Evolutionary conservation across 2,113 vertebrate genomes (phyloP), one percentile per base, ranked within the genome.

Genomic region (Thamnophis sirtalis): DNA sequence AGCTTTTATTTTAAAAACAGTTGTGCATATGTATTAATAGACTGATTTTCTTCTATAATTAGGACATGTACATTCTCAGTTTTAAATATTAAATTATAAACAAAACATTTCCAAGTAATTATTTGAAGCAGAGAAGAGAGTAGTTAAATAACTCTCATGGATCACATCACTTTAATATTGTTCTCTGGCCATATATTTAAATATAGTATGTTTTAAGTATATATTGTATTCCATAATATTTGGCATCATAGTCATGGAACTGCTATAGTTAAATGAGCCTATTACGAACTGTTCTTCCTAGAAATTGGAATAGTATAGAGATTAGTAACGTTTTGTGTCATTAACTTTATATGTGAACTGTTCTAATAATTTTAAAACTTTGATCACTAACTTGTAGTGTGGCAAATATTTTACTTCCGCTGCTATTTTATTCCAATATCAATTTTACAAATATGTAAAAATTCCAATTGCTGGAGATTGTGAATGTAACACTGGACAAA

Each of bases 241-340:
- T 88, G 26, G 2, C 33, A 0, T 13, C 0, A 0, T 1, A 60
- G 17, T 11, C 54, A 2, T 0, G 0, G 21, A 48, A 87, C 6
- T 80, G 73, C 84, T 24, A 13, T 80, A 91, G 51, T 8, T 26
- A 1, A 6, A 13, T 53, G 86, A 84, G 17, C 33, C 26, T 84
- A 6, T 9, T 87, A 28, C 7, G 17, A 87, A 56, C n/a, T 80
- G 33, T 54, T 60, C 63, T 4, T 87, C 80, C 85, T 13, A 88
- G 89, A 51, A 38, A 56, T 13, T 15, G 8, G 28, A 51, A 43
- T 85, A 56, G n/a, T 9, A 1, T 21, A 21, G 73, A 51, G 86
- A 21, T 21, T 9, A 48, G 50, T 2, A 22, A 54, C 3, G 9
- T 68, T 54, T 10, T 93, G 50, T 19, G 0, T 22, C 0, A 88